Percentiles rank a stretch among this genome's conserved stretches.
Conservation (phyloP, 2,797 vertebrate species). For the Anabacerthia variegaticeps region DNA sequence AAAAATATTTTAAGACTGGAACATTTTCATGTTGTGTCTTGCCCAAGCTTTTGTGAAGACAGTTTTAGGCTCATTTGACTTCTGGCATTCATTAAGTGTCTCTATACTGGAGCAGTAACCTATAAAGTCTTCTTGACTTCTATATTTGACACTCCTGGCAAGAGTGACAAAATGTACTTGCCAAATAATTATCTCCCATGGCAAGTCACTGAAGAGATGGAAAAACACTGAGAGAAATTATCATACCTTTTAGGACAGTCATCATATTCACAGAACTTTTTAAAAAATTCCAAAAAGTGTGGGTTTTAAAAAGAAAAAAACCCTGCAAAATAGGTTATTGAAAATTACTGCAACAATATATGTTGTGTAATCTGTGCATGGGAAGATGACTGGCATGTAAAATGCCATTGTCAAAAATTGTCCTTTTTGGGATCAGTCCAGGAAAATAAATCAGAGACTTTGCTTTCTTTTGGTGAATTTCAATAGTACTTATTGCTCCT, state of each 20-base stretch:
- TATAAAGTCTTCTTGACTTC: slow-evolving; percentile 51
- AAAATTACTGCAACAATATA: not conserved
- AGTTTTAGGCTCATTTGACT: slow-evolving; percentile 59
- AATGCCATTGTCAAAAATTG: not conserved
- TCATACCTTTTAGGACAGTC: slow-evolving; percentile 33
- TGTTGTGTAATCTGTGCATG: not conserved
- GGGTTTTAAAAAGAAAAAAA: not conserved
- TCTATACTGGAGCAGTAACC: not conserved
- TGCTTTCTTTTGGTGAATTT: not conserved
- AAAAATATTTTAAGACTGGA: slow-evolving; percentile 5
- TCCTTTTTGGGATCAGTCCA: not conserved
- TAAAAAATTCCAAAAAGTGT: not conserved
- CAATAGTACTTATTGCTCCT: not conserved
- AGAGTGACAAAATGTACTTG: slow-evolving; percentile 45
- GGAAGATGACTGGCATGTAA: not conserved
- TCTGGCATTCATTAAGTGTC: slow-evolving; percentile 26
- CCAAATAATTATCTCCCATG: slow-evolving; percentile 60
- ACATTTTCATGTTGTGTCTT: slow-evolving; percentile 53
- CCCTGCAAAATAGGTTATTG: not conserved
- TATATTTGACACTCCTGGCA: slow-evolving; percentile 59
- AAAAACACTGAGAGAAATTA: slow-evolving; percentile 58
- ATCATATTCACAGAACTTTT: not conserved
- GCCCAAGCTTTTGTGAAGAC: slow-evolving; percentile 9
- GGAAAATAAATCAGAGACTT: not conserved
- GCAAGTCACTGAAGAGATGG: slow-evolving; percentile 50